These are phyloP conservation scores for Phoeniculus purpureus DNA, from an alignment of 2,797 vertebrate species.

Conservation along the genomic window DNA sequence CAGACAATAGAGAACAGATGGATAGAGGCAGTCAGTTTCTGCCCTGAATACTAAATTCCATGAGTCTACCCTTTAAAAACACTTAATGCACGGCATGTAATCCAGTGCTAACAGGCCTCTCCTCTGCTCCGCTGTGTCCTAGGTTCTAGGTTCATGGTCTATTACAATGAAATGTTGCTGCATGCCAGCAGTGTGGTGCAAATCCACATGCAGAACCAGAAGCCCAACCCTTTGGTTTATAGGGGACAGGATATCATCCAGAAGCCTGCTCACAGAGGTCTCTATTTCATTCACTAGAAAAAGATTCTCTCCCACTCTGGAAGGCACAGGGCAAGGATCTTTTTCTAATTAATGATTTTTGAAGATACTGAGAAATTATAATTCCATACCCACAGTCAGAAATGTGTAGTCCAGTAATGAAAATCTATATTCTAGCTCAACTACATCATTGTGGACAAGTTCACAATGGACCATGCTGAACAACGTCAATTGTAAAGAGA, in stretches of 20 bases:
- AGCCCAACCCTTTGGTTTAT: neutral
- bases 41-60: neutral
- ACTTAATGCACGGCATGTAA: neutral
- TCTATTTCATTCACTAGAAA: neutral
- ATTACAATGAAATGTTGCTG: neutral
- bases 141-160: neutral
- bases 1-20: neutral
- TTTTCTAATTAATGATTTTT: neutral
- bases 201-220: neutral
- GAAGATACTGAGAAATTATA: neutral
- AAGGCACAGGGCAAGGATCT: neutral
- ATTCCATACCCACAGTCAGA: neutral
- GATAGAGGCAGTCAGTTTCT: neutral
- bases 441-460: neutral
- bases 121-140: neutral
- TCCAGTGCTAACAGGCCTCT: neutral
- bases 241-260: neutral
- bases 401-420: neutral
- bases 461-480: neutral
- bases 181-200: neutral
- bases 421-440: neutral
- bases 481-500: neutral
- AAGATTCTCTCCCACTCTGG: neutral
- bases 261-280: neutral
- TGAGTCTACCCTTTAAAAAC: neutral